Evolutionary conservation across 2,113 vertebrate genomes (phyloP), one percentile per base, ranked within the genome.

Genomic region (Dipodomys merriami): DNA sequence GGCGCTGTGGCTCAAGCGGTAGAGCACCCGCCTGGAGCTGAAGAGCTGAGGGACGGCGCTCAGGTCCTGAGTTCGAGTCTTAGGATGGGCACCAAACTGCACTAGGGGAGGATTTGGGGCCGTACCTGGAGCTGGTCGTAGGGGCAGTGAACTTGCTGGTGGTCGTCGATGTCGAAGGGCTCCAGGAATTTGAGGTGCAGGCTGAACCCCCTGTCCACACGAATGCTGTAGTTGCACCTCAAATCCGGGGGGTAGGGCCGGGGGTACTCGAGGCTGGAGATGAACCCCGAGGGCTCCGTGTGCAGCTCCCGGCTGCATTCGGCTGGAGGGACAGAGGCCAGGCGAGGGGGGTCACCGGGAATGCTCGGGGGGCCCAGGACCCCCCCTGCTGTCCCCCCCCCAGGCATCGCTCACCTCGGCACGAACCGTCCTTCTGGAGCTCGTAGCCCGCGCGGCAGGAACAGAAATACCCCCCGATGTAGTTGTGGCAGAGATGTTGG

Each of bases 401-500:
- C 33, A 46, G 22, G 49, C 57, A 39, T 10, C 7, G 25, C 60
- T 97, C 96, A 99, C 99, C 98, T 94, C 96, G 96, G 94, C 99
- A 99, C 67, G 98, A 98, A 80, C 95, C 84, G 80, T 99, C 99
- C 30, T 97, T 95, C 91, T 98, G 98, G 62, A 99, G 98, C 83
- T 98, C 96, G 22, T 99, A 99, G 84, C 99, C 99, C 33, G 97
- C 90, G 60, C 46, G 96, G 97, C 99, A 99, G 71, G 99, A 98
- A 88, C 99, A 99, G 96, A 99, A 97, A 97, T 99, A 99, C 29
- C 99, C 98, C 4, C 99, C 99, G 0, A 99, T 83, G 1, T 98
- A 99, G 97, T 99, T 99, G 96, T 99, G 98, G 95, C 99, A 99
- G 83, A 99, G 96, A 67, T 99, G 99, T 87, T 99, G 97, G 95